Evolutionary conservation across 1,140 invertebrate species (phyloP), one percentile per base, ranked within the genome.

Genomic region (Bombus affinis): DNA sequence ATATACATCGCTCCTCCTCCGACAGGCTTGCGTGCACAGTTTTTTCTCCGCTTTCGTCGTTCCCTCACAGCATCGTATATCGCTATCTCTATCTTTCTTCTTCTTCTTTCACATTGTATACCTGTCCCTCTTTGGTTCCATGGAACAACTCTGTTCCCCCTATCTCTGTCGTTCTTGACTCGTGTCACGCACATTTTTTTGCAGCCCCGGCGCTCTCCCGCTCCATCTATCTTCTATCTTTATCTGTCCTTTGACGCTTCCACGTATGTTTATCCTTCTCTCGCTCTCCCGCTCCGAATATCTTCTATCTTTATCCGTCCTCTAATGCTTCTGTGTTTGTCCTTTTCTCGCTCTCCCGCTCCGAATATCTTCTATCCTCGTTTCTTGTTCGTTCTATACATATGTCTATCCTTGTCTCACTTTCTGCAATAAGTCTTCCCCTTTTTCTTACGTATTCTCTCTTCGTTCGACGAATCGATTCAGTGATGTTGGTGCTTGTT

Each of bases 71-170:
- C 47, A 37, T 75, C 35, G 57, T 44, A 57, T 65, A 53, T 72
- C 85, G 81, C n/a, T 77, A 74, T n/a, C 73, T 85, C 71, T 44
- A 35, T 32, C 35, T 3, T 2, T n/a, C 4, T 83, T 74, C 53
- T 39, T 65, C 47, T 15, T 81, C 68, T 42, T 65, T n/a, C 68
- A 44, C 59, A 22, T 65, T 59, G 53, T 83, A 83, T 28, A 9
- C 3, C 35, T 12, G 12, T 88, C 81, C 47, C 79, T 74, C 18
- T 79, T 53, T 2, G 37, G 8, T 76, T 82, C 83, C 39, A 0
- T 62, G 44, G 74, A 83, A 83, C 82, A 42, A 44, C 42, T 83
- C 80, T 57, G 47, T 79, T 62, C 66, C 53, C 81, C 47, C 72
- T 68, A 28, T 70, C 65, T n/a, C 80, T 65, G 39, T 81, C 66